Conservation (phyloP, 2,113 vertebrate genomes). For the Ranitomeya variabilis region DNA sequence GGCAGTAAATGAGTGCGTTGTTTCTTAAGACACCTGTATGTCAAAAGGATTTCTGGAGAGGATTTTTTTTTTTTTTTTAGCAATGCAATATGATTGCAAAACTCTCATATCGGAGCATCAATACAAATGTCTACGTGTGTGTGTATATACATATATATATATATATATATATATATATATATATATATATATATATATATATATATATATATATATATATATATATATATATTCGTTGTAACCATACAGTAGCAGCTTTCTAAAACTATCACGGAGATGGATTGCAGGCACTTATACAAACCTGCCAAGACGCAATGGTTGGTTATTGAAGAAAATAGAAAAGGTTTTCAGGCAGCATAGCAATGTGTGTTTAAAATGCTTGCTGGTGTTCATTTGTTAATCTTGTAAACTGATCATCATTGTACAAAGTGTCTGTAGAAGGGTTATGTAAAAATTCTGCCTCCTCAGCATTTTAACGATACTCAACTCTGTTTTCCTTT, state of each 20-base stretch:
- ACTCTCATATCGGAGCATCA: background rate
- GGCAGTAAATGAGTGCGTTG: constrained; percentile 25
- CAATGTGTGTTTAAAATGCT: constrained; percentile 46
- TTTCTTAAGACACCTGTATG: background rate
- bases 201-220: no score
- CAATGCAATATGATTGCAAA: constrained; percentile 13
- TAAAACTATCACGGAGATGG: constrained; percentile 26
- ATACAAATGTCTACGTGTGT: constrained; percentile 16
- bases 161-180: no score
- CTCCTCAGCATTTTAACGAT: constrained; percentile 65
- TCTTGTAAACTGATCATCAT: constrained; percentile 52
- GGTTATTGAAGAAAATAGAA: constrained; percentile 41
- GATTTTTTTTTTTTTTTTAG: background rate
- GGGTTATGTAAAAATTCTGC: constrained; percentile 65
- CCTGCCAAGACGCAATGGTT: constrained; percentile 23
- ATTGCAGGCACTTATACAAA: background rate
- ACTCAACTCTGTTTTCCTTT: constrained; percentile 68
- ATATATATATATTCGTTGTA: background rate
- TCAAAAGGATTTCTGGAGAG: background rate
- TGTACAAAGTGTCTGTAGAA: constrained; percentile 50
- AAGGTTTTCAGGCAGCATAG: constrained; percentile 19
- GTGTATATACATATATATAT: no score
- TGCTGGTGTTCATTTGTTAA: constrained; percentile 49
- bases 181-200: no score
- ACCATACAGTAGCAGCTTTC: constrained; percentile 21